Conservation (phyloP, 2,113 vertebrate genomes). For the Phalacrocorax aristotelis region DNA sequence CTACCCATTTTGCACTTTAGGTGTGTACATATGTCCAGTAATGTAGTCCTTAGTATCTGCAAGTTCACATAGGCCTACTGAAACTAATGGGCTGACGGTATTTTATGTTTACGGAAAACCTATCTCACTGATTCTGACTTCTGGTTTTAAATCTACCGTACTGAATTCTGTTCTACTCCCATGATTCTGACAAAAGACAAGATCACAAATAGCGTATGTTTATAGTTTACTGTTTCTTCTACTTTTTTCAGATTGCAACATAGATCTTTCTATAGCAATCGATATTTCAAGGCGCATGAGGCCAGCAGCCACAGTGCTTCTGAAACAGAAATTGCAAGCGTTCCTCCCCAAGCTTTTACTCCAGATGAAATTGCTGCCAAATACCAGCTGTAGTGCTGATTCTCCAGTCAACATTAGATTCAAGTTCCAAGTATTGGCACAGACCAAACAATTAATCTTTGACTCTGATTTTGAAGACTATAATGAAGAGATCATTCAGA, state of each 20-base stretch:
- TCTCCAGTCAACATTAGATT: conserved; percentile 42
- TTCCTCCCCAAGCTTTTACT: conserved; percentile 73
- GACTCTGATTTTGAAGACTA: conserved; percentile 78
- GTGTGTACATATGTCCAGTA: background rate
- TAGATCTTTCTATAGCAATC: conserved; percentile 84
- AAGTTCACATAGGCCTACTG: background rate
- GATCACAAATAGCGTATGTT: background rate
- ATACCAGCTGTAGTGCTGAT: conserved; percentile 70
- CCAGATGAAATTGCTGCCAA: conserved; percentile 57
- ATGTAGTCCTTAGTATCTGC: background rate
- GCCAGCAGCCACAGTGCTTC: conserved; percentile 11
- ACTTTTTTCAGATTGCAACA: conserved; percentile 71
- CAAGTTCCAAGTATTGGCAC: conserved; percentile 68
- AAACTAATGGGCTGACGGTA: background rate
- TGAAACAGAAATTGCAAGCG: conserved; percentile 66
- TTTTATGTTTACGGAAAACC: background rate
- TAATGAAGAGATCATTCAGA: conserved; percentile 61
- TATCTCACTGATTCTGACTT: background rate
- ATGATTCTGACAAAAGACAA: background rate
- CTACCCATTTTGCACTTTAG: background rate
- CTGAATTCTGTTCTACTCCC: background rate
- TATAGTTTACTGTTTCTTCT: background rate
- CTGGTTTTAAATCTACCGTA: background rate
- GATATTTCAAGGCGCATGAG: conserved; percentile 70
- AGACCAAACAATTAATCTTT: conserved; percentile 46